Conservation (phyloP, 2,888 invertebrate species). For the Scaptomyza polygonia region DNA sequence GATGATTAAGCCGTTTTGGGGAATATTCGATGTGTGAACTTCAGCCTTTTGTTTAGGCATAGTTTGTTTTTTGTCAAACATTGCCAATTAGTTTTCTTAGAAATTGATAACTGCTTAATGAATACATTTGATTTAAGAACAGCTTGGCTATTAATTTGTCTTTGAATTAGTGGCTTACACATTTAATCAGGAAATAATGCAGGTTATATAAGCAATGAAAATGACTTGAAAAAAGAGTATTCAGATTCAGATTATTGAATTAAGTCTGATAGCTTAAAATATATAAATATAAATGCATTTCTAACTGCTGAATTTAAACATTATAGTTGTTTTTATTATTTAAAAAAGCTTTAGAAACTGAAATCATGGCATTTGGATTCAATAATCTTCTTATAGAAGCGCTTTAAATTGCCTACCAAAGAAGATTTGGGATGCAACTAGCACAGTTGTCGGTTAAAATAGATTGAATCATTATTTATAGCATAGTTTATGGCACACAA, state of each 20-base stretch:
- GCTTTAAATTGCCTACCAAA: background rate
- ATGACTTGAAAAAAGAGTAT: no score
- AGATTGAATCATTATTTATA: slow-evolving; percentile 43
- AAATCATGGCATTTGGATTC: no score
- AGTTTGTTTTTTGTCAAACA: background rate
- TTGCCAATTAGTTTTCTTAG: background rate
- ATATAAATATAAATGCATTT: no score
- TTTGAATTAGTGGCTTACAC: no score
- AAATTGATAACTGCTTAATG: background rate
- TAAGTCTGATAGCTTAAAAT: no score
- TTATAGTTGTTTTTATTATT: no score
- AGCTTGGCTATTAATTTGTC: background rate
- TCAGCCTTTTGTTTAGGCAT: background rate
- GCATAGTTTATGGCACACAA: slow-evolving; percentile 33
- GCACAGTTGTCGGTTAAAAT: no score
- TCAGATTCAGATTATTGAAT: no score
- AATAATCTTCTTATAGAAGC: background rate
- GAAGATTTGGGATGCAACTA: slow-evolving; percentile 2
- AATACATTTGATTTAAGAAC: background rate
- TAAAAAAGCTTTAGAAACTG: no score
- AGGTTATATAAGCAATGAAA: no score
- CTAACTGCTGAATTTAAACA: no score
- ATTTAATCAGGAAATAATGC: background rate
- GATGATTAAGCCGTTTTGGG: no score
- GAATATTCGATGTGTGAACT: background rate